Conservation (phyloP, 2,888 invertebrate genomes). For the Eupithecia subumbrata region DNA sequence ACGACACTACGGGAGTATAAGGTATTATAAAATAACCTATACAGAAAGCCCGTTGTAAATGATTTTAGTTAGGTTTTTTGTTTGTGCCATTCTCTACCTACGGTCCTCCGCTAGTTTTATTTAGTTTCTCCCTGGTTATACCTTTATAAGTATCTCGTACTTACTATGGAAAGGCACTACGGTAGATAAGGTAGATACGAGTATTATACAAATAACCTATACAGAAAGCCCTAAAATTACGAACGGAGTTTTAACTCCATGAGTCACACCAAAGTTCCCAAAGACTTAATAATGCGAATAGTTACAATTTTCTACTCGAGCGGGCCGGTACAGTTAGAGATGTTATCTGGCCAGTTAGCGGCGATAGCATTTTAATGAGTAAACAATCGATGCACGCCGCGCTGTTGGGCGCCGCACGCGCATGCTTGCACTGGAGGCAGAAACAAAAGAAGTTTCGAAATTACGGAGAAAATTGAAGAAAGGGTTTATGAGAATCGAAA, state of each 20-base stretch:
- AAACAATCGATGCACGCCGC: constrained; percentile 84
- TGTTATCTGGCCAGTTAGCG: constrained; percentile 74
- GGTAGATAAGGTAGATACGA: no score
- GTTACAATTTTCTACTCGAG: constrained; percentile 62
- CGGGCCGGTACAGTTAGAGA: constrained; percentile 76
- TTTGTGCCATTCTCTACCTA: no score
- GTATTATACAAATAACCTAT: no score
- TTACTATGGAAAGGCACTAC: no score
- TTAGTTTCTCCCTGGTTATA: no score
- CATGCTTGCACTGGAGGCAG: constrained; percentile 40
- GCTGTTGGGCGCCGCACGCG: constrained; percentile 79
- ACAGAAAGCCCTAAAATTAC: not conserved
- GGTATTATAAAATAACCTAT: no score
- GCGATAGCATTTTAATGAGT: constrained; percentile 84
- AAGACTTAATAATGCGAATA: constrained; percentile 52
- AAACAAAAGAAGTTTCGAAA: constrained; percentile 33
- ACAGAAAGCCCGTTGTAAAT: no score
- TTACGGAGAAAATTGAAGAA: constrained; percentile 1
- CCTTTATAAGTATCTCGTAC: no score
- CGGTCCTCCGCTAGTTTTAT: no score
- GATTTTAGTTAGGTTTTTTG: no score
- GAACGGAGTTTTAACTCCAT: not conserved
- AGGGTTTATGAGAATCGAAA: not conserved
- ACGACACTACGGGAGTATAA: no score
- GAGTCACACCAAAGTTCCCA: not conserved